Percentiles rank a stretch among this genome's conserved stretches.
Evolutionary conservation across 1,140 invertebrate species (phyloP).

Genomic region (Radopholus similis): DNA sequence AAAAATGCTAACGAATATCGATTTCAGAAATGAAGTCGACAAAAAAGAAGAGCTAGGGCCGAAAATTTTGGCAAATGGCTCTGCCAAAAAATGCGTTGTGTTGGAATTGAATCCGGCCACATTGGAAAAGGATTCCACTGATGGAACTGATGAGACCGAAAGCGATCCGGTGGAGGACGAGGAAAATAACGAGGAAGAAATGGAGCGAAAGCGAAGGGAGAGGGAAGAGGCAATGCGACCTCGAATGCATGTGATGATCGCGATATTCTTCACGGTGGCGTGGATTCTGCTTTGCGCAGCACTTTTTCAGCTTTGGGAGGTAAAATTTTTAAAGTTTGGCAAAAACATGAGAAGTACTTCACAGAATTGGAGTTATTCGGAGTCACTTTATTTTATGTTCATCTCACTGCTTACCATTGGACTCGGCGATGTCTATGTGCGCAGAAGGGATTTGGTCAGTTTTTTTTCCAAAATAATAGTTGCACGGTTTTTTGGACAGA

Average conservation of each 20-base stretch:
- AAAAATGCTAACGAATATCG: too few species aligned
- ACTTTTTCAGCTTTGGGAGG: constrained; percentile 57
- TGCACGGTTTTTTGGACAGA: constrained; percentile 25
- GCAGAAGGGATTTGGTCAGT: constrained; percentile 44
- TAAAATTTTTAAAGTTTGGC: too few species aligned
- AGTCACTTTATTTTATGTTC: constrained; percentile 57
- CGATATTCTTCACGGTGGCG: constrained; percentile 46
- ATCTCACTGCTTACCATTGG: constrained; percentile 50
- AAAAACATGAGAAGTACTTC: too few species aligned
- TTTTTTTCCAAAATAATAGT: not conserved
- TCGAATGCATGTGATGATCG: constrained; percentile 54
- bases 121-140: too few species aligned
- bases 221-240: too few species aligned
- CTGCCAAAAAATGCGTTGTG: too few species aligned
- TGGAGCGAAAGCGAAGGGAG: too few species aligned
- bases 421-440: constrained; percentile 49
- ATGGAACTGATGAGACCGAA: constrained; percentile 4
- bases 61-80: too few species aligned
- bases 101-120: too few species aligned
- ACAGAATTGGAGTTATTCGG: constrained; percentile 55
- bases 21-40: too few species aligned
- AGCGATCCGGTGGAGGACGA: too few species aligned
- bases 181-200: constrained; percentile 18
- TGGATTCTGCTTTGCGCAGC: constrained; percentile 60
- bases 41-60: too few species aligned